Conservation (phyloP, 2,113 vertebrate species). For the Noctilio leporinus region DNA sequence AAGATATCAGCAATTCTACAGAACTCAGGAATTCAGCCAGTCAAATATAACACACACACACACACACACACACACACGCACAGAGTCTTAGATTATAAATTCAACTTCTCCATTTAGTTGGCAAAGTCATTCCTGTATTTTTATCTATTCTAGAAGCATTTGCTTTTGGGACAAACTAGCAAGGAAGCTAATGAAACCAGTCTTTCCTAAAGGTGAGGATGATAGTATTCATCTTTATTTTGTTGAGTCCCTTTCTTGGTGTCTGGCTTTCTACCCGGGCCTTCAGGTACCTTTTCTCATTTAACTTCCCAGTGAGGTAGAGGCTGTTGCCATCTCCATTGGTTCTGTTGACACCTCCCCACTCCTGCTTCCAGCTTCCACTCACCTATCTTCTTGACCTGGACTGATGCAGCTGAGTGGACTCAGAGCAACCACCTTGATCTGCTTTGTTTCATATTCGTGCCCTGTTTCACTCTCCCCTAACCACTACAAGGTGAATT, state of each 20-base stretch:
- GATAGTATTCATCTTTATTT: background rate
- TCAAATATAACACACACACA: background rate
- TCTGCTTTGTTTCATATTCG: background rate
- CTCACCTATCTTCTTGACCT: background rate
- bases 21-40: background rate
- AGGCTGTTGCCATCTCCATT: background rate
- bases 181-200: background rate
- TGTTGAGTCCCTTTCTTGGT: background rate
- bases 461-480: background rate
- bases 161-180: background rate
- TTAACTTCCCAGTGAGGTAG: background rate
- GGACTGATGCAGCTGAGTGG: background rate
- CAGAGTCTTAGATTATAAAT: background rate
- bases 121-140: background rate
- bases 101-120: background rate
- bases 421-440: background rate
- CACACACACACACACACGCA: background rate
- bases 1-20: too few species aligned
- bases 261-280: background rate
- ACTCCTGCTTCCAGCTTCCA: background rate
- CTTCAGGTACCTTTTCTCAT: background rate
- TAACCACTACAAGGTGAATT: background rate
- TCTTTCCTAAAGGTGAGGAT: background rate
- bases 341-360: background rate
- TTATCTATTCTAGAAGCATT: background rate